Evolutionary conservation across 1,140 invertebrate genomes (phyloP).

Genomic region (Brachionus koreanus): DNA sequence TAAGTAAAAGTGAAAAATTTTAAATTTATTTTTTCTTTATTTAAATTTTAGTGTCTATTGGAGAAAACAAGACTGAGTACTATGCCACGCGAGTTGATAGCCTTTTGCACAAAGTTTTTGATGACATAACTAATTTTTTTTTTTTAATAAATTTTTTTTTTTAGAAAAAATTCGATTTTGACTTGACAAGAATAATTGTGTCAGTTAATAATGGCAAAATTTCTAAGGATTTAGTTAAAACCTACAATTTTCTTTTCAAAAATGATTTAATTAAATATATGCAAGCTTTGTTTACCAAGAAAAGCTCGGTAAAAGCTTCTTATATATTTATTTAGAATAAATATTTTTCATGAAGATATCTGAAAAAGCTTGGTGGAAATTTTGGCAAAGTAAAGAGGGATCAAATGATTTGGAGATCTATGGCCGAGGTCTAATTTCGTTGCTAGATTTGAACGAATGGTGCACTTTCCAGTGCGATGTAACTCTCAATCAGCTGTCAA

Average conservation of each 20-base stretch:
- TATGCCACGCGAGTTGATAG: neutral
- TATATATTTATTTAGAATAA: neutral
- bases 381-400: neutral
- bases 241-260: neutral
- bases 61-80: neutral
- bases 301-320: neutral
- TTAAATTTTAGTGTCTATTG: neutral
- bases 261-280: neutral
- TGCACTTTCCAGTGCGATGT: neutral
- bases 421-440: neutral
- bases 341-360: neutral
- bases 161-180: neutral
- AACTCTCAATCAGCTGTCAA: neutral
- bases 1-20: neutral
- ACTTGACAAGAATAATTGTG: neutral
- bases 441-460: neutral
- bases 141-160: neutral
- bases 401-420: constrained; percentile 3
- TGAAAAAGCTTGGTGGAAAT: constrained; percentile 28
- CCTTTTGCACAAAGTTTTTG: neutral
- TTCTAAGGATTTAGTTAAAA: neutral
- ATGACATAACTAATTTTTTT: neutral
- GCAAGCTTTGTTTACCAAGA: neutral
- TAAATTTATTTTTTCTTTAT: no score
- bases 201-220: neutral